Evolutionary conservation across 2,888 invertebrate genomes (phyloP).

Genomic region (Limulus polyphemus): DNA sequence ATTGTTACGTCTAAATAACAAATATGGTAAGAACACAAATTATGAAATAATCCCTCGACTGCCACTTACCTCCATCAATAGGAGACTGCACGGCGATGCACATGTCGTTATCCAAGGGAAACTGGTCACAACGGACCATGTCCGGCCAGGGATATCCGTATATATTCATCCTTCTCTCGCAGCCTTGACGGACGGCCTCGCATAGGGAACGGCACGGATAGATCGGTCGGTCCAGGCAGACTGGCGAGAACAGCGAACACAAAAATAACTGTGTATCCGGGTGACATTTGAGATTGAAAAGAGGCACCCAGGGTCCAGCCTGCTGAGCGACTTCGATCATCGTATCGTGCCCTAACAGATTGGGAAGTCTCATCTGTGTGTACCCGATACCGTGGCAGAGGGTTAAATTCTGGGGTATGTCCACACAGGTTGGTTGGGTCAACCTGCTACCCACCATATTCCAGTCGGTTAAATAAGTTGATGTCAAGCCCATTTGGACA

Average conservation of each 20-base stretch:
- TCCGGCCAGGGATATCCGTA: constrained; percentile 53
- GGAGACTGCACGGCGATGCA: constrained; percentile 38
- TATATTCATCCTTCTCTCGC: constrained; percentile 45
- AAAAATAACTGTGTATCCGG: constrained; percentile 50
- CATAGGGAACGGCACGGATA: constrained; percentile 50
- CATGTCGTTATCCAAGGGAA: constrained; percentile 48
- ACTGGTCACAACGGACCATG: constrained; percentile 48
- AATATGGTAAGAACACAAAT: too few relatives aligned
- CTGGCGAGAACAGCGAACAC: constrained; percentile 50
- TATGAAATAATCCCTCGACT: too few relatives aligned
- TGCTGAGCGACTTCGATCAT: constrained; percentile 45
- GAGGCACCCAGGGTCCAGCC: constrained; percentile 46
- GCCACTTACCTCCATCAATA: too few relatives aligned
- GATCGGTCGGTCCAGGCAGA: constrained; percentile 47
- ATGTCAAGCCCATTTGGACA: too few relatives aligned
- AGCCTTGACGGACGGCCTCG: constrained; percentile 44
- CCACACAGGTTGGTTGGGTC: constrained; percentile 40
- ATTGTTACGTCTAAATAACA: too few relatives aligned
- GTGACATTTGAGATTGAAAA: constrained; percentile 47
- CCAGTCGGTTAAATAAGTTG: too few relatives aligned
- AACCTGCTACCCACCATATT: constrained; percentile 3
- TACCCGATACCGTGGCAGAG: constrained; percentile 49
- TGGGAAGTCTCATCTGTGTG: constrained; percentile 48
- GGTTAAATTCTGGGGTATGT: constrained; percentile 48
- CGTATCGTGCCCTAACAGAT: constrained; percentile 50